A percentile compares a stretch with the other conserved stretches of the same genome.
Conservation (phyloP, 2,888 invertebrate species). For the Exocentrus adspersus region DNA sequence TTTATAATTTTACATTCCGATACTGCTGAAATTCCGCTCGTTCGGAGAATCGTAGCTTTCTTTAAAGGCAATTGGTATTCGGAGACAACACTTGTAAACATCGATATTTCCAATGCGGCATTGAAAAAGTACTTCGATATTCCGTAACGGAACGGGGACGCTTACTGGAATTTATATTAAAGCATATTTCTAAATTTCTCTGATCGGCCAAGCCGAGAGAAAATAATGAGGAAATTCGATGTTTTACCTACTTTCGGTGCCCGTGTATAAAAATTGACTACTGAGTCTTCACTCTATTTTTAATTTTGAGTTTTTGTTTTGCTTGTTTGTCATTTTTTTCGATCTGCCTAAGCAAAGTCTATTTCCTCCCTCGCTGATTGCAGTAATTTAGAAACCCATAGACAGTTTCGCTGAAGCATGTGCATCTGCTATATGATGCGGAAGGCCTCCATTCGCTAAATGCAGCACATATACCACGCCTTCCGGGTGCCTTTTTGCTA, state of each 20-base stretch:
- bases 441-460: not conserved
- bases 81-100: constrained; percentile 23
- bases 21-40: constrained; percentile 18
- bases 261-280: too few relatives aligned
- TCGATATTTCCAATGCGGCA: constrained; percentile 29
- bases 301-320: too few relatives aligned
- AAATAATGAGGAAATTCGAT: too few relatives aligned
- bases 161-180: constrained; percentile 9
- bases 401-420: not conserved
- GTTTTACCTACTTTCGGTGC: too few relatives aligned
- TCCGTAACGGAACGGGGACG: not conserved
- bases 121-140: constrained; percentile 24
- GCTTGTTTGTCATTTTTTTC: too few relatives aligned
- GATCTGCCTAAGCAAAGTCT: too few relatives aligned
- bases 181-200: too few relatives aligned
- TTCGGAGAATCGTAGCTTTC: constrained; percentile 18
- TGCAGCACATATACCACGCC: not conserved
- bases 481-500: not conserved
- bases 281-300: too few relatives aligned
- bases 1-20: constrained; percentile 16
- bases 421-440: not conserved
- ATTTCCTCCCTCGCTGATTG: too few relatives aligned
- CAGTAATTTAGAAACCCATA: too few relatives aligned
- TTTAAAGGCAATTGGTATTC: constrained; percentile 31
- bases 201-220: too few relatives aligned